Percentiles rank a stretch among this genome's conserved stretches.
These are phyloP conservation scores for Drosophila ogumai DNA, from an alignment of 1,140 invertebrate genomes.

Conservation along the genomic window DNA sequence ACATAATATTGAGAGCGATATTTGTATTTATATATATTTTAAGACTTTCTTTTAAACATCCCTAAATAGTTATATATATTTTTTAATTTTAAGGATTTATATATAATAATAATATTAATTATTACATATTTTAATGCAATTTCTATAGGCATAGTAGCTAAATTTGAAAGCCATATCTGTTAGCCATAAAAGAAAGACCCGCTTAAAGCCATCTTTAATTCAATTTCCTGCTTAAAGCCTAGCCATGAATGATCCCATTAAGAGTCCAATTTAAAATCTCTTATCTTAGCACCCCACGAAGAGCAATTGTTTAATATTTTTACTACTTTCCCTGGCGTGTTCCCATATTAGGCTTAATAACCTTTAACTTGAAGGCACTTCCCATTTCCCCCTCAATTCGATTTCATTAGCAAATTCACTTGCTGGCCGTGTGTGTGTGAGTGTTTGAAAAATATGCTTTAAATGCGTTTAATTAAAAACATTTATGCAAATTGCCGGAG, in stretches of 20 bases:
- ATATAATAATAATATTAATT: not conserved
- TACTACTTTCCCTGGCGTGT: constrained; percentile 25
- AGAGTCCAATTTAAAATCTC: constrained; percentile 4
- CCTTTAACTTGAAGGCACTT: constrained; percentile 37
- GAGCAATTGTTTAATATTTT: constrained; percentile 12
- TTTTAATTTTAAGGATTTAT: no score
- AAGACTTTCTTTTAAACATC: no score
- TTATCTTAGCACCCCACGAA: constrained; percentile 24
- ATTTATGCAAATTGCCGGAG: constrained; percentile 75
- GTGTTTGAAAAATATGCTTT: constrained; percentile 72
- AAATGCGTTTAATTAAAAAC: constrained; percentile 79
- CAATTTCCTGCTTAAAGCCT: not conserved
- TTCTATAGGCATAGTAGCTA: fast-evolving
- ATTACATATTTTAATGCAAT: not conserved
- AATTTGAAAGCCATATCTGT: not conserved
- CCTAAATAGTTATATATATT: no score
- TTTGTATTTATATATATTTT: no score
- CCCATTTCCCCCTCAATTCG: constrained; percentile 62
- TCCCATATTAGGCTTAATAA: constrained; percentile 30
- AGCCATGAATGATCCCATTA: not conserved
- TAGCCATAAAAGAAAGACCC: not conserved
- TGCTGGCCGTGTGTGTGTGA: constrained; percentile 6
- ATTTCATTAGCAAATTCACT: constrained; percentile 67
- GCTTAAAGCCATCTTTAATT: constrained; percentile 1
- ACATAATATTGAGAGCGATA: no score